A percentile compares a stretch with the other conserved stretches of the same genome.
Evolutionary conservation across 2,113 vertebrate genomes (phyloP).

Genomic region (Halichoerus grypus): DNA sequence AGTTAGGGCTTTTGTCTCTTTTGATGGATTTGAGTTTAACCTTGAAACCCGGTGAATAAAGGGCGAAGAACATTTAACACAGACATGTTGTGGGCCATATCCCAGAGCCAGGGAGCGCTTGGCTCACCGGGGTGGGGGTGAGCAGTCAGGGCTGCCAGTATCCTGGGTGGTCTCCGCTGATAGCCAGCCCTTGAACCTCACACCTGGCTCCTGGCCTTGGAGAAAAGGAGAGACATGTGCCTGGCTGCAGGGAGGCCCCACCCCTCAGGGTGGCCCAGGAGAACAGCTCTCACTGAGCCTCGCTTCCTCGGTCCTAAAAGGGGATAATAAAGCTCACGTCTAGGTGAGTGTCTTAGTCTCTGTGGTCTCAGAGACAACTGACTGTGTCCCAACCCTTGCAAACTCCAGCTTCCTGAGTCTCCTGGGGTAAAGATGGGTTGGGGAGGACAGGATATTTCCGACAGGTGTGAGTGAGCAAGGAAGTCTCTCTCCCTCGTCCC

Average conservation of each 20-base stretch:
- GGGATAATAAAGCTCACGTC: neutral
- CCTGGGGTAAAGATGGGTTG: neutral
- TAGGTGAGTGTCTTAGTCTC: neutral
- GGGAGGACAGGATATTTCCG: neutral
- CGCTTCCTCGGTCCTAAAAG: neutral
- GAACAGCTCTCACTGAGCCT: neutral
- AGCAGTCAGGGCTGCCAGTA: neutral
- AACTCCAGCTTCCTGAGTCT: neutral
- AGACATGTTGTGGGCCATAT: accelerated
- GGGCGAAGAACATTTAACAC: constrained; percentile 61
- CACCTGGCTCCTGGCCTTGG: neutral
- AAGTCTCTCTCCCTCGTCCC: neutral
- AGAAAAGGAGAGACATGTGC: accelerated
- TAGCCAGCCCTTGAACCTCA: neutral
- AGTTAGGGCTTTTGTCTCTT: constrained; percentile 84
- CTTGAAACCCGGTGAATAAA: constrained; percentile 84
- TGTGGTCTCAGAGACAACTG: accelerated
- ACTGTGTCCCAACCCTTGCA: neutral
- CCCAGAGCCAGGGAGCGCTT: accelerated
- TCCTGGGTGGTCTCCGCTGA: neutral
- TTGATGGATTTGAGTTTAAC: constrained; percentile 79
- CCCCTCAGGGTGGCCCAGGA: neutral
- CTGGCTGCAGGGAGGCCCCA: neutral
- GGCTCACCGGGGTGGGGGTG: neutral
- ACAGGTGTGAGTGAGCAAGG: neutral